Conservation (phyloP, 1,140 invertebrate genomes). For the Proales similis region DNA sequence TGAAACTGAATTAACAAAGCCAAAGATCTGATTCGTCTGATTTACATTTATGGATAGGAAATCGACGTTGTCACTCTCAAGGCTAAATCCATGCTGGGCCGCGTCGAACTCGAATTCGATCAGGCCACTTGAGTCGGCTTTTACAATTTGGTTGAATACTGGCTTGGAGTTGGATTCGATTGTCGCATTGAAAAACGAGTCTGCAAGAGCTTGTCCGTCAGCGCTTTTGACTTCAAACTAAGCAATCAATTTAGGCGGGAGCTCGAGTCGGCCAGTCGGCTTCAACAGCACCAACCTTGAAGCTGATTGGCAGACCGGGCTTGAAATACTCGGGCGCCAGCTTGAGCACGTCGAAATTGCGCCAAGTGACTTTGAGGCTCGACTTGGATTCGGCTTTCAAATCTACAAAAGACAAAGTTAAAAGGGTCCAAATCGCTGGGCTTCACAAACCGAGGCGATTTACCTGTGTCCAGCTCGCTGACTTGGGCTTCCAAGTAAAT, state of each 20-base stretch:
- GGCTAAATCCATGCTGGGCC: too few relatives aligned
- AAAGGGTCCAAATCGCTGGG: not conserved
- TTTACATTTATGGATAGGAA: too few relatives aligned
- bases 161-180: too few relatives aligned
- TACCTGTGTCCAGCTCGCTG: constrained; percentile 12
- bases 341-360: constrained; percentile 15
- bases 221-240: constrained; percentile 12
- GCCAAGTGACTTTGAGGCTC: constrained; percentile 1
- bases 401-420: not conserved
- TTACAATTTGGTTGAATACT: too few relatives aligned
- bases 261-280: not conserved
- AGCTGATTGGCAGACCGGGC: constrained; percentile 15
- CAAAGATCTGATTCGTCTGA: too few relatives aligned
- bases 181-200: too few relatives aligned
- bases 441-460: not conserved
- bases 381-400: too few relatives aligned
- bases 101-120: too few relatives aligned
- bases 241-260: constrained; percentile 1
- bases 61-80: too few relatives aligned
- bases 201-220: not conserved
- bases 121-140: too few relatives aligned
- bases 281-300: not conserved
- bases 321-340: constrained; percentile 4
- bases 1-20: too few relatives aligned
- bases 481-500: constrained; percentile 29